Evolutionary conservation across 2,797 vertebrate genomes (phyloP), one percentile per base, ranked within the genome.

Genomic region (Zenarchopterus dispar): DNA sequence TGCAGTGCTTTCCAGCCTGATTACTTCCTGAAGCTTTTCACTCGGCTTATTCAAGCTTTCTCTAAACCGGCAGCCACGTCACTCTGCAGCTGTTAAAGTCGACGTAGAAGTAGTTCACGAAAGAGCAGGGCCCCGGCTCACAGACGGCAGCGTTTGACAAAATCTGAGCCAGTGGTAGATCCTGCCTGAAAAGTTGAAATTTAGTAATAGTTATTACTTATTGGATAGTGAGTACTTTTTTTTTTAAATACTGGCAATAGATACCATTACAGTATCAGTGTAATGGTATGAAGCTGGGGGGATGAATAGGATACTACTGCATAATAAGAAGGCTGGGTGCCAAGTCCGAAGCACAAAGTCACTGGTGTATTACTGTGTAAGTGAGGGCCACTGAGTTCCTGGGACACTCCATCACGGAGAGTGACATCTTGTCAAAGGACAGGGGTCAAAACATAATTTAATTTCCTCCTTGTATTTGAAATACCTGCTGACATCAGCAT

Each of bases 381-480:
- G 42, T 11, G 11, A 49, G 13, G 51, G n/a, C 51, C 56, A 11
- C 46, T 22, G 59, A 68, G 70, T 53, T 21, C 44, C 47, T 39
- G 46, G 42, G 22, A 52, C 23, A 46, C 70, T 77, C 72, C 51
- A 78, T 80, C 54, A 73, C 57, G 68, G 43, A 60, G 61, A 67
- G 62, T 57, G 66, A 69, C 69, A 68, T 73, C 33, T 41, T 62
- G 69, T 75, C 26, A 42, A 36, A 72, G 67, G 56, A 75, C 61
- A 22, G 26, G 41, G 70, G 81, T 81, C 65, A 39, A 46, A 72
- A 80, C 56, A 23, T 78, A 69, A 84, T 84, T 60, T 45, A 24
- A 77, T 89, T 78, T 39, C 19, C 41, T 41, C 56, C 82, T 54
- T 49, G 44, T 50, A 62, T 65, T 36, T 48, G 39, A 75, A 84